A percentile compares a stretch with the other conserved stretches of the same genome.
These are phyloP conservation scores for Megalonaias nervosa DNA, from an alignment of 1,140 invertebrate species.

Conservation along the genomic window DNA sequence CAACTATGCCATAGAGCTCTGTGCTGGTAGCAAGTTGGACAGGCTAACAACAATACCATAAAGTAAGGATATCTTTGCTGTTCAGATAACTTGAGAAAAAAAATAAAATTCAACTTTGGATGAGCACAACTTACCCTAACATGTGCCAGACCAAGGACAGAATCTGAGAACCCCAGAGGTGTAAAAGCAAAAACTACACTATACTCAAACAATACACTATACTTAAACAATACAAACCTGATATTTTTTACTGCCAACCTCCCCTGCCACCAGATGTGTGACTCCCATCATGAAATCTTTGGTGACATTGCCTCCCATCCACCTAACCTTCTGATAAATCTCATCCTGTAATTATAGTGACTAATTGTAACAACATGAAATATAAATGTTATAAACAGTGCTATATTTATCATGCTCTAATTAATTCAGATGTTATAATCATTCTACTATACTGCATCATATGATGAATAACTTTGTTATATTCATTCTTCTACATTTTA, in stretches of 20 bases:
- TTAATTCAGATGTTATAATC: background rate
- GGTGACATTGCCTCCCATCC: conserved; percentile 87
- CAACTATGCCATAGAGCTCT: too few relatives aligned
- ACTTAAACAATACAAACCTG: conserved; percentile 41
- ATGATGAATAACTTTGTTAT: background rate
- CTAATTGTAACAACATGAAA: conserved; percentile 4
- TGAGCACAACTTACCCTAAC: too few relatives aligned
- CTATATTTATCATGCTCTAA: background rate
- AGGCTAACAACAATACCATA: too few relatives aligned
- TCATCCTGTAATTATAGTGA: conserved; percentile 73
- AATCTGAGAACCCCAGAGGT: too few relatives aligned
- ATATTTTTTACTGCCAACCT: conserved; percentile 73
- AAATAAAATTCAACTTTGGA: too few relatives aligned
- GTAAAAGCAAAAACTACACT: background rate
- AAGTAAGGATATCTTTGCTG: too few relatives aligned
- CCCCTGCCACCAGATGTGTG: conserved; percentile 86
- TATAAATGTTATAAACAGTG: conserved; percentile 3
- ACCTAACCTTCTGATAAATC: conserved; percentile 80
- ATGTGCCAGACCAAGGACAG: too few relatives aligned
- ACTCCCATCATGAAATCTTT: conserved; percentile 80
- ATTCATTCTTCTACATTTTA: background rate
- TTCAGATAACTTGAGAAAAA: too few relatives aligned
- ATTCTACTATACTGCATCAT: too few relatives aligned
- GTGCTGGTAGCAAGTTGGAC: too few relatives aligned
- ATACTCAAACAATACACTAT: background rate